Conservation (phyloP, 2,113 vertebrate species). For the Bostrychus sinensis region DNA sequence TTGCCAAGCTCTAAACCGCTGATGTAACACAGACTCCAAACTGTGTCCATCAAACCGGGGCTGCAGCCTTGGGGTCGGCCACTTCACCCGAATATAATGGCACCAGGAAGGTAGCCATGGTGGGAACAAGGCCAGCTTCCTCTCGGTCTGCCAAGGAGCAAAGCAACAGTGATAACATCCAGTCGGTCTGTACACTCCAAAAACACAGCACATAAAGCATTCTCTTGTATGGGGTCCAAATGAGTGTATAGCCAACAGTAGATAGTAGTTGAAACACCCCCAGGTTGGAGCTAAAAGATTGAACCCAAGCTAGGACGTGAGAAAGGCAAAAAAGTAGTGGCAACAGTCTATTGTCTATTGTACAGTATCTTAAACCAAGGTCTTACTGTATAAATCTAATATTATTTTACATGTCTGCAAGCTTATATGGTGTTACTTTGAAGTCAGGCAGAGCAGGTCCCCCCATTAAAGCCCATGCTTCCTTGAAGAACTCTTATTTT, state of each 20-base stretch:
- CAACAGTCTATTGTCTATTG: background rate
- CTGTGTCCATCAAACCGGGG: conserved; percentile 12
- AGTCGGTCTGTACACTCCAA: conserved; percentile 31
- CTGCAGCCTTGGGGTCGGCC: conserved; percentile 30
- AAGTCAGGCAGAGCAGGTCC: background rate
- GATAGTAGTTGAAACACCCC: background rate
- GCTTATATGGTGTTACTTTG: conserved; percentile 1
- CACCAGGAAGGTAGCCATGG: conserved; percentile 59
- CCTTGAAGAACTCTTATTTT: no score
- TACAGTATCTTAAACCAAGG: conserved; percentile 1
- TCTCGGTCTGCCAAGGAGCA: conserved; percentile 44
- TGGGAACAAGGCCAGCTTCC: conserved; percentile 67
- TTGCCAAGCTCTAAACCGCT: conserved; percentile 18
- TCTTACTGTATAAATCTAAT: background rate
- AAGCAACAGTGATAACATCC: conserved; percentile 54
- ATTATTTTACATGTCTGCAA: conserved; percentile 2
- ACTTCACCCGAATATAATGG: conserved; percentile 40
- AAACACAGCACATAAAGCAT: conserved; percentile 6
- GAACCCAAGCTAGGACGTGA: background rate
- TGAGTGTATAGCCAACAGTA: background rate
- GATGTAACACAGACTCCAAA: conserved; percentile 31
- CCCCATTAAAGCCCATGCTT: no score
- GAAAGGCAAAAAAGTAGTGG: background rate
- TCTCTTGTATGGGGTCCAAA: background rate
- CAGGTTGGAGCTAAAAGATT: background rate